Base-by-base conservation (phyloP, 1,140 invertebrate genomes). In the Notospermus geniculatus region DNA sequence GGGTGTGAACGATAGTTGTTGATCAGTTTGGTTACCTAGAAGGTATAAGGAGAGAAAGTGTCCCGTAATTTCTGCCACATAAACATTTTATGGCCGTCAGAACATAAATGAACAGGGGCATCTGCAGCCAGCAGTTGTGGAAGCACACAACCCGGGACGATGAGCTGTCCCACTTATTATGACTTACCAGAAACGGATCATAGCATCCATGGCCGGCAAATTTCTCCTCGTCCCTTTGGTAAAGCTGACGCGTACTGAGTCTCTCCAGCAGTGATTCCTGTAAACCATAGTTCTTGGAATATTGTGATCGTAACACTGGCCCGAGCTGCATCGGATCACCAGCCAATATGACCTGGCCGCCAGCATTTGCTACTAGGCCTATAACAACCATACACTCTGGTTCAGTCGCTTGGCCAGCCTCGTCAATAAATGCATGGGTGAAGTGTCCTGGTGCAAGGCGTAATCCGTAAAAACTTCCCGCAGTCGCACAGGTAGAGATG, bases 271-370 rank as follows among this genome's bases (percentile, higher is more conserved):
- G 88, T 2, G 91, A 93, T 50, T 85, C 74, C 32, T 84, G 80
- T 39, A 92, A 82, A 25, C 89, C 90, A 71, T 83, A 88, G 9
- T 84, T 73, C 11, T 67, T 70, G 0, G 88, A 88, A 57, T 87
- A 80, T 54, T 81, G 83, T 50, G 89, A 91, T 50, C 87, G 76
- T 13, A 93, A 81, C 22, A 95, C 86, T 15, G 94, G 91, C 0
- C 93, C 93, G 27, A 97, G 83, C 78, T 98, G 95, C 77, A 89
- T 83, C n/a, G 92, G 93, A 85, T 97, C 95, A 2, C 95, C 95
- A 57, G 92, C 90, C 1, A 97, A 80, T 62, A 97, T 82, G 2
- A 94, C 84, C 78, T 81, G 74, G 13, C 71, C 72, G 19, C 63
- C 66, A 2, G 32, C 29, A 11, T 30, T 36, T 7, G 56, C 41